Base-by-base conservation (phyloP, 2,797 vertebrate genomes). In the Anas acuta region DNA sequence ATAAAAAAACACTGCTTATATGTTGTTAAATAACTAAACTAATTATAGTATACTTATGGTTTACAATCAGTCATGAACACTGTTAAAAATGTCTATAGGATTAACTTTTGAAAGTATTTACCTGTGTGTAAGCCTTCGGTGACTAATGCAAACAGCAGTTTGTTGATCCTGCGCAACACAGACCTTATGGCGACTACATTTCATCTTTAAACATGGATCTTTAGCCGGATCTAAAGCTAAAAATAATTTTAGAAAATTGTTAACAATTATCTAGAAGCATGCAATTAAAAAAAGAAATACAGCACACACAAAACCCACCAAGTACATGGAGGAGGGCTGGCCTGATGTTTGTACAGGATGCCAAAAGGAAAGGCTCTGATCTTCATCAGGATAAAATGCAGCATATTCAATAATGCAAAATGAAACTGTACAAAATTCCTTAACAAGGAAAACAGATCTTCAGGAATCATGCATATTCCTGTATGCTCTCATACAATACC, bases 191-290 rank as follows among this genome's bases (percentile, higher is more conserved):
- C 98, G 99, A 95, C 98, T 98, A 93, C 99, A 99, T 97, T 99
- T 99, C 96, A 99, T 98, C 98, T 99, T 99, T 96, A 98, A 98
- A 98, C 99, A 99, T 4, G 99, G 99, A 97, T 99, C 99, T 98
- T 98, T 99, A 96, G 98, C 97, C 43, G 99, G 98, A 98, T 99
- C 99, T 95, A 99, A 98, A 97, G 98, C 98, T 99, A 93, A 91
- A 98, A 96, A 95, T 28, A 95, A 92, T 92, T 95, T 62, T 57
- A 93, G 85, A 96, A 56, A 86, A 94, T 75, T 88, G 73, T 96
- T 97, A 97, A 93, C 28, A 82, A 13, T 53, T 87, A 80, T 88
- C 84, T 87, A 21, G 41, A 83, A 92, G 72, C 4, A 37, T 8
- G 45, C 13, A 58, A 45, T 58, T 81, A 75, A 66, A 66, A 47